Percentiles rank a stretch among this genome's conserved stretches.
phyloP scores from a whole-genome alignment of 1,140 invertebrate species.

The Calliphora vicina region DNA sequence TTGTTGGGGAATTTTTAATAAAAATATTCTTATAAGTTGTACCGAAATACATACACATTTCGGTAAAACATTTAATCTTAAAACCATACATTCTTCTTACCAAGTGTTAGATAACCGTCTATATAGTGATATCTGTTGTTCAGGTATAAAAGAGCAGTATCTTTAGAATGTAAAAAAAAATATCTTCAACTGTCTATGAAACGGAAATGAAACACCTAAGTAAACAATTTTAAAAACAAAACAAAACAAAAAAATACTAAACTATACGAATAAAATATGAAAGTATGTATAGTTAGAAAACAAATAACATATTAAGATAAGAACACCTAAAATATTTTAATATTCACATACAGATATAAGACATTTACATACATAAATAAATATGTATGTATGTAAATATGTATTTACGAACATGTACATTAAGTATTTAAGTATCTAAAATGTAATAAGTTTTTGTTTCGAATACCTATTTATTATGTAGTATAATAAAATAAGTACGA shows the following conservation, averaged over 20 bases:
- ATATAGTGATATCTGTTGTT: too few species aligned
- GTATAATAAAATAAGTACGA: not conserved
- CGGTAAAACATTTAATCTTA: too few species aligned
- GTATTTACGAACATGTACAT: too few species aligned
- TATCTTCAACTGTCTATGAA: not conserved
- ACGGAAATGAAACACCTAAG: slow-evolving; percentile 34
- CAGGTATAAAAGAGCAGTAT: too few species aligned
- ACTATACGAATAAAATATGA: not conserved
- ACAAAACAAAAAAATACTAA: not conserved
- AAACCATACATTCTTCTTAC: too few species aligned
- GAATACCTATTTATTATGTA: too few species aligned
- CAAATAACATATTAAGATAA: slow-evolving; percentile 24
- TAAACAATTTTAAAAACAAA: slow-evolving; percentile 19
- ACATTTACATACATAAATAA: not conserved
- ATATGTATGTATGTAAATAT: not conserved
- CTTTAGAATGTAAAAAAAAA: not conserved
- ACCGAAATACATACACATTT: not conserved
- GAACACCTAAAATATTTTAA: not conserved
- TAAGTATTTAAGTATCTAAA: too few species aligned
- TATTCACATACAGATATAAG: not conserved
- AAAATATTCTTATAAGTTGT: too few species aligned
- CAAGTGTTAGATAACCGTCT: too few species aligned
- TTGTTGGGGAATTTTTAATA: too few species aligned
- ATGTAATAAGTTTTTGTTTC: not conserved
- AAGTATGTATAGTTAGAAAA: not conserved